Base-by-base conservation (phyloP, 2,888 invertebrate species). In the Monochamus alternatus region DNA sequence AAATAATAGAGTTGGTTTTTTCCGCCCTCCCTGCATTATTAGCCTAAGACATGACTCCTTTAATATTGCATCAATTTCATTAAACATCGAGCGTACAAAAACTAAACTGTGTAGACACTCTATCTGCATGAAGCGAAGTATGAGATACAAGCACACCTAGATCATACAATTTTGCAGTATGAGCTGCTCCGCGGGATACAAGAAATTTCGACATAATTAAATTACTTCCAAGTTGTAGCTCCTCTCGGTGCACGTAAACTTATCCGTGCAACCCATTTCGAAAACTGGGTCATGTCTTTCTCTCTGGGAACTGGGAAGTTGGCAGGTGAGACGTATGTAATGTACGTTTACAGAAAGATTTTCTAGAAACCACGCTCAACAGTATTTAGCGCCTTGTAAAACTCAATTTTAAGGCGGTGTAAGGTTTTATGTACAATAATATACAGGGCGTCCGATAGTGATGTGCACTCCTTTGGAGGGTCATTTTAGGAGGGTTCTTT, bases 281-380 rank as follows among this genome's bases (percentile, higher is more conserved):
- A 55, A 55, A 55, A 55, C 55, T 55, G n/a, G 55, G 55, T 55
- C 55, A 22, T 14, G 55, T 22, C 14, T 55, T 55, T 5, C 55
- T 55, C 55, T 55, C 14, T 55, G 55, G 55, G 55, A 55, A 38
- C 14, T 55, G 55, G 55, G 55, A 55, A 38, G n/a, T 3, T 7
- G n/a, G 14, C 55, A 55, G 55, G 55, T 22, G 55, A n/a, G 14
- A 47, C 9, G 10, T 55, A 7, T 14, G n/a, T 14, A 55, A n/a
- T 55, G n/a, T n/a, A 55, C 55, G n/a, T 55, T 55, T 55, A 12
- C 47, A 47, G 10, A 12, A 10, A 10, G 12, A 47, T 47, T 47
- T 22, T 55, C 55, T 55, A 14, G 4, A n/a, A 52, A 52, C 12
- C 1, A 52, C 12, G 12, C n/a, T 10, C 52, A 2, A n/a, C 4